Evolutionary conservation across 2,888 invertebrate species (phyloP).

Genomic region (Agonopterix alstromeriana): DNA sequence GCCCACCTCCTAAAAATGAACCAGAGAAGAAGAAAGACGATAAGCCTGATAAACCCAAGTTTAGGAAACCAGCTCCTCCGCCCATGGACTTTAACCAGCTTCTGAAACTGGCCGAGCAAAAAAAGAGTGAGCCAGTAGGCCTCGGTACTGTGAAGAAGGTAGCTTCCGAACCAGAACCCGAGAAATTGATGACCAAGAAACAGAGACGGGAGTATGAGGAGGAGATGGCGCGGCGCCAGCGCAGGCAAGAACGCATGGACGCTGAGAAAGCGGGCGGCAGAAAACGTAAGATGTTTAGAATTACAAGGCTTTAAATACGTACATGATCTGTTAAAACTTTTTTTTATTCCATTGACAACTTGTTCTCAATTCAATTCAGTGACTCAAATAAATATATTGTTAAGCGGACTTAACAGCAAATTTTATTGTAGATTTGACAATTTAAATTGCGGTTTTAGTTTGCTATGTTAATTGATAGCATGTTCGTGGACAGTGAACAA

Average conservation of each 20-base stretch:
- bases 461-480: too few relatives aligned
- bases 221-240: conserved; percentile 80
- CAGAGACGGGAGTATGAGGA: conserved; percentile 86
- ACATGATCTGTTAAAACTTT: too few relatives aligned
- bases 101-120: conserved; percentile 88
- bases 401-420: too few relatives aligned
- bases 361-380: too few relatives aligned
- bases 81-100: conserved; percentile 87
- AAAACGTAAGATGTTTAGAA: conserved; percentile 30
- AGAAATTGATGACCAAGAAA: conserved; percentile 86
- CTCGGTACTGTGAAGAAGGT: conserved; percentile 37
- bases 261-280: conserved; percentile 39
- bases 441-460: too few relatives aligned
- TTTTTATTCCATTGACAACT: too few relatives aligned
- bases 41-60: conserved; percentile 74
- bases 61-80: conserved; percentile 80
- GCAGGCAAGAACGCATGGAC: conserved; percentile 55
- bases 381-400: too few relatives aligned
- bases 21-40: conserved; percentile 58
- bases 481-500: too few relatives aligned
- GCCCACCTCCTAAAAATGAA: conserved; percentile 53
- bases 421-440: too few relatives aligned
- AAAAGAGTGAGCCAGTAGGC: conserved; percentile 87
- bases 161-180: conserved; percentile 75
- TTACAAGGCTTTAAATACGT: too few relatives aligned